Percentiles rank a stretch among this genome's conserved stretches.
Evolutionary conservation across 1,140 invertebrate species (phyloP).

Genomic region (Leptonema lineaticorne): DNA sequence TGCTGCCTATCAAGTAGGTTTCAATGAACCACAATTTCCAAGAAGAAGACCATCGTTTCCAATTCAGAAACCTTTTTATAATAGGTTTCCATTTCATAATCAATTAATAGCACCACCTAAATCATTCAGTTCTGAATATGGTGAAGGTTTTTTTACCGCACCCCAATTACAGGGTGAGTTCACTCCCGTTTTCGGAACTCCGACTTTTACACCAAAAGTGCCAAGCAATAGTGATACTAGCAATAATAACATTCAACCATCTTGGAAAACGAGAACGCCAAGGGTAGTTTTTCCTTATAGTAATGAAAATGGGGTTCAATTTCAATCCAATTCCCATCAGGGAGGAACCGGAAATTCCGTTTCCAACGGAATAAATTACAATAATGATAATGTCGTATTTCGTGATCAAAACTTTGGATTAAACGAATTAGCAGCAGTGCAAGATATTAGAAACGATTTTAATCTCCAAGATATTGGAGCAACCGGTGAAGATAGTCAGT

Average conservation of each 20-base stretch:
- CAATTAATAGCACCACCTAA: slow-evolving; percentile 35
- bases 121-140: slow-evolving; percentile 44
- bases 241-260: slow-evolving; percentile 8
- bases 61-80: slow-evolving; percentile 27
- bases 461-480: slow-evolving; percentile 57
- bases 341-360: slow-evolving; percentile 45
- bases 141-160: slow-evolving; percentile 48
- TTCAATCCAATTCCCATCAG: slow-evolving; percentile 54
- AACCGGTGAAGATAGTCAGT: slow-evolving; percentile 48
- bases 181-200: slow-evolving; percentile 45
- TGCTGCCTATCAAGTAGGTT: slow-evolving; percentile 17
- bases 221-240: not conserved
- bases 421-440: slow-evolving; percentile 56
- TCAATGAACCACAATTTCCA: slow-evolving; percentile 6
- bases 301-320: slow-evolving; percentile 47
- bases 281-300: slow-evolving; percentile 59
- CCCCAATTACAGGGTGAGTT: slow-evolving; percentile 42
- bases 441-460: slow-evolving; percentile 55
- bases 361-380: slow-evolving; percentile 47
- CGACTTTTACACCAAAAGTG: slow-evolving; percentile 31
- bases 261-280: slow-evolving; percentile 57
- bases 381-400: slow-evolving; percentile 61
- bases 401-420: slow-evolving; percentile 60
- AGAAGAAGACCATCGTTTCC: slow-evolving; percentile 14
- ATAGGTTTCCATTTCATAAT: slow-evolving; percentile 31